Evolutionary conservation across 2,797 vertebrate species (phyloP).

Genomic region (Dryobates pubescens): DNA sequence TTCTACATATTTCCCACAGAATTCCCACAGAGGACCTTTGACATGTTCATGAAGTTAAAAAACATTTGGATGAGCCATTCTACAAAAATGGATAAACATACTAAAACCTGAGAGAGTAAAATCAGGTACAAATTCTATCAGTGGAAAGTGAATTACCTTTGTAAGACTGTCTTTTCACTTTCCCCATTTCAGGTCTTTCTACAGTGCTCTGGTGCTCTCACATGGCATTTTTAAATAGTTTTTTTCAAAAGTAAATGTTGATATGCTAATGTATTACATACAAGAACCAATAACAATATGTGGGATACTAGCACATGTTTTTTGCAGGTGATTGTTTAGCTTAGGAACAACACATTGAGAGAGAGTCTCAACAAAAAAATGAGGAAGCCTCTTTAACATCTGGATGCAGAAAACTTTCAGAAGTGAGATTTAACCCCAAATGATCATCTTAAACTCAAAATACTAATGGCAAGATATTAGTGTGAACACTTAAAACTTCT

Average conservation of each 20-base stretch:
- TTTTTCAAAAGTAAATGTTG: conserved; percentile 29
- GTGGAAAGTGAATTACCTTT: conserved; percentile 47
- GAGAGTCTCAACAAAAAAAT: background rate
- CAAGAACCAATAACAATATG: background rate
- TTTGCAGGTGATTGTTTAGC: background rate
- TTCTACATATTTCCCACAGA: conserved; percentile 80
- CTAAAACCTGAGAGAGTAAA: conserved; percentile 64
- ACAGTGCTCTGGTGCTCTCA: background rate
- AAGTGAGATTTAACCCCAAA: background rate
- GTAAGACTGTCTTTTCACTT: conserved; percentile 36
- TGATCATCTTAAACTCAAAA: background rate
- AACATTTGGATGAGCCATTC: conserved; percentile 76
- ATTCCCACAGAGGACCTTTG: conserved; percentile 81
- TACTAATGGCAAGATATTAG: background rate
- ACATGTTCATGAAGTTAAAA: conserved; percentile 73
- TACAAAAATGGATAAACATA: conserved; percentile 67
- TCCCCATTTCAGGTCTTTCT: conserved; percentile 13
- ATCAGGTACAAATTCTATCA: conserved; percentile 54
- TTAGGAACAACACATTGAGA: background rate
- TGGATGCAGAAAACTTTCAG: background rate
- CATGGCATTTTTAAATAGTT: background rate
- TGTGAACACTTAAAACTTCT: background rate
- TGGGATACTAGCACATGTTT: background rate
- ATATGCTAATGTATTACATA: background rate
- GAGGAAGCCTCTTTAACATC: background rate